A percentile compares a stretch with the other conserved stretches of the same genome.
phyloP scores from a whole-genome alignment of 2,888 invertebrate genomes.

The Limnephilus lunatus region DNA sequence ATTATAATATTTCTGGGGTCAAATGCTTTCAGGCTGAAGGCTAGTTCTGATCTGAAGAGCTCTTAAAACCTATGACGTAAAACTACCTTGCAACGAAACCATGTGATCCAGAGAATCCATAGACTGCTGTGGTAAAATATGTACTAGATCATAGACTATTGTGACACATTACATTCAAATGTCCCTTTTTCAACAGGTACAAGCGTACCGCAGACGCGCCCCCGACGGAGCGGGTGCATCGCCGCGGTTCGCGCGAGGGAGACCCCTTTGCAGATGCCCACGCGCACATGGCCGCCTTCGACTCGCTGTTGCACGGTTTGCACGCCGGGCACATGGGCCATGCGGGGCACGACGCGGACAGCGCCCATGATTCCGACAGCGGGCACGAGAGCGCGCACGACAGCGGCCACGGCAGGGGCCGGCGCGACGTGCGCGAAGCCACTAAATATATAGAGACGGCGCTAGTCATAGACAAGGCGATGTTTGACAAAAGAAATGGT shows the following conservation, averaged over 20 bases:
- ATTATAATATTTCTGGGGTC: too few relatives aligned
- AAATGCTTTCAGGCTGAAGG: too few relatives aligned
- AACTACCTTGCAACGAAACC: too few relatives aligned
- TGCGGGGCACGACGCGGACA: constrained; percentile 67
- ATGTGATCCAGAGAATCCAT: too few relatives aligned
- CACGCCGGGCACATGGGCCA: constrained; percentile 21
- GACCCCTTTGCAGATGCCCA: constrained; percentile 56
- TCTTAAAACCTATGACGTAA: too few relatives aligned
- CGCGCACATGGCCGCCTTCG: constrained; percentile 49
- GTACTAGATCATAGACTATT: too few relatives aligned
- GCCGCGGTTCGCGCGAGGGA: constrained; percentile 69
- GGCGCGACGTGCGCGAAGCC: constrained; percentile 90
- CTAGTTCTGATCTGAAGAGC: too few relatives aligned
- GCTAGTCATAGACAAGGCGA: constrained; percentile 95
- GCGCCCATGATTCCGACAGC: constrained; percentile 68
- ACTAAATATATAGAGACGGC: constrained; percentile 98
- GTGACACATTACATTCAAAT: neutral
- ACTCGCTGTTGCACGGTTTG: constrained; percentile 8
- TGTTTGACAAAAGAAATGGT: constrained; percentile 95
- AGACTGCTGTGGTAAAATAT: too few relatives aligned
- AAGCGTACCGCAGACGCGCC: constrained; percentile 43
- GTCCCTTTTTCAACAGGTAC: constrained; percentile 21
- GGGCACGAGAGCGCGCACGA: neutral
- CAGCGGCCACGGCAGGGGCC: neutral
- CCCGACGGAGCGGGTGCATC: constrained; percentile 25